These are phyloP conservation scores for Dipodomys merriami DNA, from an alignment of 2,113 vertebrate species.

Conservation along the genomic window DNA sequence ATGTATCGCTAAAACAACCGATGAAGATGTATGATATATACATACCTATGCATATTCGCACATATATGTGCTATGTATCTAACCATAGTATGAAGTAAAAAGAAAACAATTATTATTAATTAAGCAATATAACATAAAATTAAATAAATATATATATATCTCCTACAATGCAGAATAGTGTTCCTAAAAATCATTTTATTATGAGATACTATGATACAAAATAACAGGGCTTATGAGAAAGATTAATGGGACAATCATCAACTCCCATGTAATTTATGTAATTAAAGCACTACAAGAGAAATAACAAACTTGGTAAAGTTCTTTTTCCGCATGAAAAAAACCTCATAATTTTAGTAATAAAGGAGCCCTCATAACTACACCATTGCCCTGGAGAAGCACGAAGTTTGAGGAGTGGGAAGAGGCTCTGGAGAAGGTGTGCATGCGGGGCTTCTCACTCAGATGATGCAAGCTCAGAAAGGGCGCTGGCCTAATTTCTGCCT, in stretches of 20 bases:
- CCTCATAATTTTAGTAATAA: not conserved
- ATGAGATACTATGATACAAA: not conserved
- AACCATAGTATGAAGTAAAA: not conserved
- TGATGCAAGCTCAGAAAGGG: rapidly evolving
- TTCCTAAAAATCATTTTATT: not conserved
- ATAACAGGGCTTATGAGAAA: not conserved
- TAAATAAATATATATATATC: not conserved
- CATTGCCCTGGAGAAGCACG: not conserved
- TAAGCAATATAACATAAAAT: not conserved
- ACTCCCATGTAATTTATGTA: not conserved
- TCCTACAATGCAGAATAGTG: not conserved
- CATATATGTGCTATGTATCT: not conserved
- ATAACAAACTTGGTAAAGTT: not conserved
- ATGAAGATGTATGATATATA: not conserved
- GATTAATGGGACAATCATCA: not conserved
- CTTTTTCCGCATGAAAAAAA: not conserved
- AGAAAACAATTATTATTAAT: not conserved
- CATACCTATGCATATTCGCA: not conserved
- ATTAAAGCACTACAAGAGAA: not conserved
- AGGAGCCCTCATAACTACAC: not conserved
- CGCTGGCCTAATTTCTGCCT: rapidly evolving
- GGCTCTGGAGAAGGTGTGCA: not conserved
- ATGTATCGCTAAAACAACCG: not conserved
- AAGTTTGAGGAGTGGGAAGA: not conserved
- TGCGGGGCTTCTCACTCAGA: not conserved